phyloP scores from a whole-genome alignment of 2,113 vertebrate species.

The Oncorhynchus tshawytscha region DNA sequence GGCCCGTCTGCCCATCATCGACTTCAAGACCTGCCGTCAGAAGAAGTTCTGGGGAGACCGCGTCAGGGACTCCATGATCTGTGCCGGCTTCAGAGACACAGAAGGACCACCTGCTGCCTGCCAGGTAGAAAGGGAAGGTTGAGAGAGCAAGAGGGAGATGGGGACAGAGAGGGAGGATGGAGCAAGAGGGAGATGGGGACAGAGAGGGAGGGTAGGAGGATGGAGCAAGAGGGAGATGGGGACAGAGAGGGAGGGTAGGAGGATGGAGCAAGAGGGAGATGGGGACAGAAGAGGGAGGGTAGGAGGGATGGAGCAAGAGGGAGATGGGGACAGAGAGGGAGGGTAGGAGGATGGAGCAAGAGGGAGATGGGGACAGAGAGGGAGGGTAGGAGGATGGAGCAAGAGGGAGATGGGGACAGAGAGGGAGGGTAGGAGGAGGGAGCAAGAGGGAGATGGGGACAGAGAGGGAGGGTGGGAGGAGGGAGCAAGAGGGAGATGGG shows the following conservation, averaged over 20 bases:
- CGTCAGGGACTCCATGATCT: constrained; percentile 75
- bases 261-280: too few relatives aligned
- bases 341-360: too few relatives aligned
- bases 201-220: too few relatives aligned
- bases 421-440: too few relatives aligned
- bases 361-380: background rate
- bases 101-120: constrained; percentile 75
- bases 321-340: too few relatives aligned
- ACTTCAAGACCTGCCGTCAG: constrained; percentile 71
- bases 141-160: too few relatives aligned
- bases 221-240: too few relatives aligned
- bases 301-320: too few relatives aligned
- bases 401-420: too few relatives aligned
- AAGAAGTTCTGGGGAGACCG: constrained; percentile 81
- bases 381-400: background rate
- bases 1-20: constrained; percentile 73
- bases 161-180: background rate
- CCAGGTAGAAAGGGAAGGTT: constrained; percentile 58
- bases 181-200: too few relatives aligned
- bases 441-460: too few relatives aligned
- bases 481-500: too few relatives aligned
- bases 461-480: background rate
- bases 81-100: constrained; percentile 73
- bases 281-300: background rate
- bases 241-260: background rate